Conservation (phyloP, 2,888 invertebrate species). For the Mythimna vitellina region DNA sequence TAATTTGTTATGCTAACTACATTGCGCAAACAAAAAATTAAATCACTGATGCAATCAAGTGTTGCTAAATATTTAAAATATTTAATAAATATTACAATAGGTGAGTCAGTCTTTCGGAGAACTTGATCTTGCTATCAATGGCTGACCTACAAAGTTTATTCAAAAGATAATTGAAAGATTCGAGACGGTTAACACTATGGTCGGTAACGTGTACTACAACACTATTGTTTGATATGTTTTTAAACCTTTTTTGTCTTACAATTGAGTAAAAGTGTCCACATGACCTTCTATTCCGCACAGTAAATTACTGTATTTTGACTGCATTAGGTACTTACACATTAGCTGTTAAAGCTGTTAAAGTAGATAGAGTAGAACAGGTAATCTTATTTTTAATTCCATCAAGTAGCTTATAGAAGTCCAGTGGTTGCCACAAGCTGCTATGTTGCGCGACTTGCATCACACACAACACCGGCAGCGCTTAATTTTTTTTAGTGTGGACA, state of each 20-base stretch:
- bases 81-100: slow-evolving; percentile 54
- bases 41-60: slow-evolving; percentile 44
- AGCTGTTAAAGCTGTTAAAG: background rate
- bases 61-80: slow-evolving; percentile 46
- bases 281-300: background rate
- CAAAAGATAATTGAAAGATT: slow-evolving; percentile 51
- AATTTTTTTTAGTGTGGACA: slow-evolving; percentile 31
- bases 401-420: background rate
- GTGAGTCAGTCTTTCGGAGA: slow-evolving; percentile 16
- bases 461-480: slow-evolving; percentile 4
- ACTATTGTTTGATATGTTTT: background rate
- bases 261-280: background rate
- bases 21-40: slow-evolving; percentile 44
- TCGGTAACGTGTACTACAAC: slow-evolving; percentile 6
- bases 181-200: slow-evolving; percentile 35
- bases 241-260: background rate
- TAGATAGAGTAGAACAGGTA: background rate
- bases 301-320: background rate
- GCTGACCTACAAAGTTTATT: slow-evolving; percentile 55
- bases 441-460: slow-evolving; percentile 24
- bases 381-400: background rate
- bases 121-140: slow-evolving; percentile 42
- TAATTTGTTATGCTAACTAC: slow-evolving; percentile 57
- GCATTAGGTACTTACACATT: background rate
- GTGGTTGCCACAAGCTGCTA: background rate